Conservation (phyloP, 2,797 vertebrate species). For the Xerus rutilus region DNA sequence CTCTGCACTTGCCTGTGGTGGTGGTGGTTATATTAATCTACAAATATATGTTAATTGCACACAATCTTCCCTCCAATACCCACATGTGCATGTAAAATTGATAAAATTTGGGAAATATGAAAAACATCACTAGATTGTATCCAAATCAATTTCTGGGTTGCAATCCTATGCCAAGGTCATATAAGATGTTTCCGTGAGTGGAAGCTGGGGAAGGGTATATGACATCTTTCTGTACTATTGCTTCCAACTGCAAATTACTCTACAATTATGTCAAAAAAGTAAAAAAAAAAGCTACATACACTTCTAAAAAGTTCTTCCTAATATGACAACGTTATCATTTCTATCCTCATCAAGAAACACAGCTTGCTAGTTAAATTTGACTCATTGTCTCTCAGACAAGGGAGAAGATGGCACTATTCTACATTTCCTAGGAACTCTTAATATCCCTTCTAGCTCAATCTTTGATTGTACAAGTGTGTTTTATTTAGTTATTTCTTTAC, state of each 20-base stretch:
- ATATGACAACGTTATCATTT: neutral
- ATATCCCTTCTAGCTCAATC: neutral
- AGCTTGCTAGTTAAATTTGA: neutral
- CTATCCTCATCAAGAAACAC: neutral
- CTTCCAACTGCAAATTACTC: neutral
- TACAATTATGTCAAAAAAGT: neutral
- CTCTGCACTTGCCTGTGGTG: neutral
- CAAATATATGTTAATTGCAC: neutral
- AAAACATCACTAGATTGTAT: neutral
- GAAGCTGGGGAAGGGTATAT: neutral
- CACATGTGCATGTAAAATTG: neutral
- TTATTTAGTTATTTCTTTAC: slow-evolving; percentile 38
- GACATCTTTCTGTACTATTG: neutral
- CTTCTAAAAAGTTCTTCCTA: neutral
- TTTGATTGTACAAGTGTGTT: slow-evolving; percentile 25
- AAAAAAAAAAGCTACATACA: neutral
- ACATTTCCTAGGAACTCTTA: neutral
- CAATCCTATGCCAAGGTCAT: neutral
- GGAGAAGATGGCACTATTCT: neutral
- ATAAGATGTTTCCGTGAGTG: neutral
- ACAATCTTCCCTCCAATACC: neutral
- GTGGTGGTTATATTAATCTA: neutral
- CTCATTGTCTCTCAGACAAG: neutral
- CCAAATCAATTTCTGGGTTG: neutral
- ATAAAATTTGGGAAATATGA: neutral